Base-by-base conservation (phyloP, 2,113 vertebrate genomes). In the Sciurus niger region DNA sequence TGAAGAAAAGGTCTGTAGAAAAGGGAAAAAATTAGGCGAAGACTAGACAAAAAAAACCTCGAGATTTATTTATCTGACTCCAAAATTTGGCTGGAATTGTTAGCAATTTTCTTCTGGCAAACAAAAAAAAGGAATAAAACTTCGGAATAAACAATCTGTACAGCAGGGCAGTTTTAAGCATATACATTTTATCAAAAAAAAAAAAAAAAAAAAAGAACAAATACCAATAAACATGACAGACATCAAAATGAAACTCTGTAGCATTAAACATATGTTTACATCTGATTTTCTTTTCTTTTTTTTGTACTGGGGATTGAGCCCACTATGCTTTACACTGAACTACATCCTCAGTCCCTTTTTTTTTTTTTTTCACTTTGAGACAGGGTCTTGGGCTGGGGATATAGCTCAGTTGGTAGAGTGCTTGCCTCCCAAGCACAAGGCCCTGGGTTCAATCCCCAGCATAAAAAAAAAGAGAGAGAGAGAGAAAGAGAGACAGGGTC, bases 31-130 rank as follows among this genome's bases (percentile, higher is more conserved):
- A 46, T 11, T 87, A 78, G 9, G 13, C 22, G 72, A 68, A 32
- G 3, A 58, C 30, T 60, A 60, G 30, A 84, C 1, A 96, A 78
- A 93, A 53, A 48, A 79, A 89, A 68, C 1, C 53, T 60, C 73
- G 48, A 46, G 25, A 95, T 90, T 80, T 92, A 37, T 84, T 94
- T 93, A 94, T 94, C 85, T 95, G 67, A 94, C 60, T 95, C 60
- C 74, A 93, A 95, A 98, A 94, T 65, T 72, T 58, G 34, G 55
- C 43, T 86, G 48, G 43, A 97, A 96, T 65, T 94, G 83, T 83
- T 84, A 87, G 63, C 37, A 90, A 78, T 74, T 34, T 85, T 55
- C 48, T 90, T 77, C 93, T 93, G 63, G 63, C 63, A 97, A 95
- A 73, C 7, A 78, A 0, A 84, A 82, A 82, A 96, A 89, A 94